phyloP scores from a whole-genome alignment of 1,140 invertebrate genomes.

The Penaeus chinensis region DNA sequence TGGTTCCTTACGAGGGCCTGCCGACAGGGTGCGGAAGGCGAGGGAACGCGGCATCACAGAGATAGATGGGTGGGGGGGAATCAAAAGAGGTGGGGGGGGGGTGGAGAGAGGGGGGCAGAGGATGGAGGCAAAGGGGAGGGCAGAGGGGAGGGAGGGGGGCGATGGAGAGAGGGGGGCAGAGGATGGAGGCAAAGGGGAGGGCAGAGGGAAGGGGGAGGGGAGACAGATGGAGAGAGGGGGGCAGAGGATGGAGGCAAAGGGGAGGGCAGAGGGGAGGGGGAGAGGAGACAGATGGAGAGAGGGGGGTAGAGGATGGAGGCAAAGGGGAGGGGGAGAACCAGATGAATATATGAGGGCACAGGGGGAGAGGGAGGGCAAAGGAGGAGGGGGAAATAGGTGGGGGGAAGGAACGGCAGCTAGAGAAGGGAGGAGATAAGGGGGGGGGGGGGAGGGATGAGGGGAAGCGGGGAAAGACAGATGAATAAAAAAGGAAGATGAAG shows the following conservation, averaged over 20 bases:
- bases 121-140: neutral
- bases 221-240: neutral
- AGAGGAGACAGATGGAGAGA: neutral
- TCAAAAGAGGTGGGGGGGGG: neutral
- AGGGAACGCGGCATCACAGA: neutral
- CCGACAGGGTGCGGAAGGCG: neutral
- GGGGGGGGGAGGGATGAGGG: neutral
- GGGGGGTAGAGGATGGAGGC: neutral
- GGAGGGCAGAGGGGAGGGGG: neutral
- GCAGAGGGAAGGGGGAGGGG: neutral
- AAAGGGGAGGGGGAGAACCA: neutral
- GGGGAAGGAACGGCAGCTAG: neutral
- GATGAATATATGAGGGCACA: neutral
- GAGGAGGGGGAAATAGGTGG: neutral
- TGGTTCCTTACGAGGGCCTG: neutral
- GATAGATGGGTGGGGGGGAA: conserved; percentile 1
- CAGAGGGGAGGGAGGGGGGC: neutral
- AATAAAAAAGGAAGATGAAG: too few relatives aligned
- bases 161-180: neutral
- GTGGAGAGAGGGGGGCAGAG: neutral
- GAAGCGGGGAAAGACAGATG: too few relatives aligned
- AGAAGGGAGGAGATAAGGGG: neutral
- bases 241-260: neutral
- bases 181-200: neutral
- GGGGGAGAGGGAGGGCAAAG: neutral